Evolutionary conservation across 2,888 invertebrate genomes (phyloP).

Genomic region (Drosophila prolongata): DNA sequence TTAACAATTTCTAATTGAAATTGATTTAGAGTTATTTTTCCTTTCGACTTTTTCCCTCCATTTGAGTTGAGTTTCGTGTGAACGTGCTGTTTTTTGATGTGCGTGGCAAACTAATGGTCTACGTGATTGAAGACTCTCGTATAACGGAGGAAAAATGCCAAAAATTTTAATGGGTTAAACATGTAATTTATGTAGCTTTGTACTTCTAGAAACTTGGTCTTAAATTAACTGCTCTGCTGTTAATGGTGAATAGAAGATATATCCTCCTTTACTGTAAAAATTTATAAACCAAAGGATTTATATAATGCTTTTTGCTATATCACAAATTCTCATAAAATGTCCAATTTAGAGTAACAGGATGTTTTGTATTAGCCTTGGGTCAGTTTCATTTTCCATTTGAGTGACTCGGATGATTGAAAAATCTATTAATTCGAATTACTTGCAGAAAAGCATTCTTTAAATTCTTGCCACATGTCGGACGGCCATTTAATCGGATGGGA

Average conservation of each 20-base stretch:
- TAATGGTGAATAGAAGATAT: neutral
- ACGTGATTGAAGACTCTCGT: conserved; percentile 6
- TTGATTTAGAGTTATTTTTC: conserved; percentile 73
- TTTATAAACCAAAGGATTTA: neutral
- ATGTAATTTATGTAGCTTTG: neutral
- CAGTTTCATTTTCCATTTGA: conserved; percentile 21
- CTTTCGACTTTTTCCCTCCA: conserved; percentile 28
- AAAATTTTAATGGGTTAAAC: neutral
- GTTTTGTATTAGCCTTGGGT: neutral
- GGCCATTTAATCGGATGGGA: conserved; percentile 11
- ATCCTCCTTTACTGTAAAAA: too few species aligned
- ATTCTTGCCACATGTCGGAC: conserved; percentile 44
- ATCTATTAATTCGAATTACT: conserved; percentile 69
- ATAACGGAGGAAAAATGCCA: neutral
- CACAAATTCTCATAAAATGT: neutral
- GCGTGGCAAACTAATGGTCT: conserved; percentile 24
- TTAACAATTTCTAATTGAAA: conserved; percentile 73
- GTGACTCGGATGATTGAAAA: conserved; percentile 36
- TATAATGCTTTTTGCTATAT: neutral
- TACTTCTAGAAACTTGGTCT: neutral
- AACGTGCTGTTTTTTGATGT: conserved; percentile 11
- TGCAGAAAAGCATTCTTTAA: conserved; percentile 59
- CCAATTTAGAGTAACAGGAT: neutral
- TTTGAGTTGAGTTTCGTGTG: conserved; percentile 10
- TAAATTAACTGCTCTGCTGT: neutral